Evolutionary conservation across 2,888 invertebrate genomes (phyloP), one percentile per base, ranked within the genome.

Genomic region (Stenichneumon culpator): DNA sequence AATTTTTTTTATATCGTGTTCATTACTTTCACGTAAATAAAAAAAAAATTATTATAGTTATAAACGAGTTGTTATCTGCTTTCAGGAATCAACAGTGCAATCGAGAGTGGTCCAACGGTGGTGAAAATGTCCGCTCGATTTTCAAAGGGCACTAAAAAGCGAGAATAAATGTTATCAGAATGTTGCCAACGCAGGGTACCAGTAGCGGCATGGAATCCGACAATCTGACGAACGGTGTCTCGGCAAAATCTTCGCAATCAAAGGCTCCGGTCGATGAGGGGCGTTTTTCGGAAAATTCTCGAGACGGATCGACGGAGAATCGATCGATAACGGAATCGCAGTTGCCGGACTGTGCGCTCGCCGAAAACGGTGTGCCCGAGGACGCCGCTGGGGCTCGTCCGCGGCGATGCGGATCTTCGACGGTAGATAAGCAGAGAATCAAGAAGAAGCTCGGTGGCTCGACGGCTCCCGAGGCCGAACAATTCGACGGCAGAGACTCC

Each of bases 101-200:
- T 32, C 32, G 11, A 39, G 5, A 22, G 28, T 47, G 70, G 54
- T 28, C 47, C 11, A 63, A 32, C 5, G n/a, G 14, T 16, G 32
- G 14, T 14, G 32, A n/a, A 7, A 44, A 44, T 32, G 22, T 6
- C 22, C 16, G n/a, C 19, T 19, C 19, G n/a, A 67, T 67, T 16
- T 39, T 22, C n/a, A 22, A 39, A 65, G 19, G 63, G 32, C 5
- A 3, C n/a, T 39, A 6, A 25, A 25, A 22, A 80, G 2, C 25
- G 16, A 28, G 28, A 68, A 47, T 78, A 86, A 73, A 86, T 82
- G 82, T 72, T 75, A 72, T 60, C 75, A 19, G 79, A 69, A 85
- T 79, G 82, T 79, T 85, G 82, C 79, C 85, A 50, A 82, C 67
- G 65, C 79, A 52, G 63, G 82, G 82, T 57, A 85, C 82, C 39